Evolutionary conservation across 2,888 invertebrate species (phyloP), one percentile per base, ranked within the genome.

Genomic region (Automeris io): DNA sequence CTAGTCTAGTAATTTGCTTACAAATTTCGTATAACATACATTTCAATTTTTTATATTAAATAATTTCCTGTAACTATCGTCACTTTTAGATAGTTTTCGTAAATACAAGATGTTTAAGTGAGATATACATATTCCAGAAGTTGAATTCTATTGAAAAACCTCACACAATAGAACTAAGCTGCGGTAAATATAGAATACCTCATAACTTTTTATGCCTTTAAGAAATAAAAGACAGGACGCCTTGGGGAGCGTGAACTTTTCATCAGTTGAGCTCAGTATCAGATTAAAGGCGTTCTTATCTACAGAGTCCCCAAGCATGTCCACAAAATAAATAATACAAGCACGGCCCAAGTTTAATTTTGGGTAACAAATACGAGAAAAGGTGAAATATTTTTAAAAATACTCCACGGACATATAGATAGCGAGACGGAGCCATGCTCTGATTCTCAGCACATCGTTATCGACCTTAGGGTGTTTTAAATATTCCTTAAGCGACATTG

Each of bases 141-240:
- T 56, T 40, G 51, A 44, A 58, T 59, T 56, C 48, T 49, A 55
- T 57, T 52, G 49, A 50, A 43, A 58, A 65, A 61, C 50, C 62
- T 60, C 48, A 58, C 65, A 70, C 67, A 70, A 69, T 66, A 60
- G 60, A 56, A 61, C 56, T 51, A 54, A 63, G 57, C 54, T 61
- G 63, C 64, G 48, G 58, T 60, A 59, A 61, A 70, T 59, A 73
- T 74, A 70, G 71, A 77, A 73, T 74, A 74, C 57, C 70, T 76
- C 75, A 71, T 78, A 75, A 74, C 70, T 71, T 75, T 78, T 79
- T 75, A 78, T 66, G 69, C 67, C 75, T 69, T 61, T 51, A 53
- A 60, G 63, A 70, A 75, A 75, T 73, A 71, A 76, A 75, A 68
- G 61, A 61, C 54, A 67, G 59, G 59, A 56, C 53, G 57, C 62